Base-by-base conservation (phyloP, 2,888 invertebrate species). In the Torymus aiolomorphi region DNA sequence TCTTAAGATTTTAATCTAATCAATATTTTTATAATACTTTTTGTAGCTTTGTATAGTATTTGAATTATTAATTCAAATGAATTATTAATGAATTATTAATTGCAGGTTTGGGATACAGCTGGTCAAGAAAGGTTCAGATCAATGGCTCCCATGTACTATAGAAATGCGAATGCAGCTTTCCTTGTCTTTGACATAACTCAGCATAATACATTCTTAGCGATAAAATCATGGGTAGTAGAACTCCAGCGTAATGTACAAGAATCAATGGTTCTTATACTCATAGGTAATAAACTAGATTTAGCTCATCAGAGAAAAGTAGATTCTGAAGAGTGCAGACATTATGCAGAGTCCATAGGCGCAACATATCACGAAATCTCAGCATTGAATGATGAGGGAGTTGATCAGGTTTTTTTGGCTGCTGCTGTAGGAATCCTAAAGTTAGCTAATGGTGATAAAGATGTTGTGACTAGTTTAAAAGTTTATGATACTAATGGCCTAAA, bases 81-180 rank as follows among this genome's bases (percentile, higher is more conserved):
- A 57, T 67, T 52, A 73, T 18, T 14, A 18, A 42, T 31, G 31
- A 42, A 57, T 67, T 52, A 73, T 18, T 88, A 88, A 81, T 86
- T 91, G 5, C 90, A 96, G 94, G 94, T 97, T 3, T 97, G 97
- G 97, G 97, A 97, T 90, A 97, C 97, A 0, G 96, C 97, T 0
- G 97, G 97, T 0, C 96, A 97, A 88, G 97, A 97, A 90, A 90
- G 96, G 70, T 98, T 97, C 89, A 93, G 96, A 80, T 95, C 97
- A 0, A 97, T 98, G 95, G 97, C 97, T 0, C 97, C 98, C 10
- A 97, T 97, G 96, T 98, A 97, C 89, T 98, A 98, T 89, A 92
- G 97, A 72, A 97, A 97, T 88, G 96, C 97, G 0, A 97, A 97
- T 89, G 97, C 96, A 0, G 97, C 97, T 0, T 92, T 97, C 69